These are phyloP conservation scores for Nesidiocoris tenuis DNA, from an alignment of 2,888 invertebrate species.

Conservation along the genomic window DNA sequence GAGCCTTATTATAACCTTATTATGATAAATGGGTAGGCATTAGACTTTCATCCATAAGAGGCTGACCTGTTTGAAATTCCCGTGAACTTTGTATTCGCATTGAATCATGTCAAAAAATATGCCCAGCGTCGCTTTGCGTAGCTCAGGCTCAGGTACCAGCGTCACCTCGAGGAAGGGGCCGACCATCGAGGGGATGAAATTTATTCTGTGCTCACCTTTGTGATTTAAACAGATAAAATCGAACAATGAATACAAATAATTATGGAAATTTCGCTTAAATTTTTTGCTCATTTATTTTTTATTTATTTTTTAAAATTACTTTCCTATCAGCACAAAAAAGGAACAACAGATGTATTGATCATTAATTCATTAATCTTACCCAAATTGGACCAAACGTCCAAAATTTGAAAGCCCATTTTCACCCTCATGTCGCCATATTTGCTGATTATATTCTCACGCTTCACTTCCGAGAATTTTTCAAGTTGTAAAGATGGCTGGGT, in stretches of 20 bases:
- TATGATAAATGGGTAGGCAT: too few species aligned
- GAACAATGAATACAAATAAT: not conserved
- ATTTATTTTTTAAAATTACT: too few species aligned
- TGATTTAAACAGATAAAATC: too few species aligned
- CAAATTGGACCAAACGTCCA: constrained; percentile 87
- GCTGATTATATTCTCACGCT: constrained; percentile 72
- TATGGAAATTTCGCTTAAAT: not conserved
- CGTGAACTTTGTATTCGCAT: constrained; percentile 78
- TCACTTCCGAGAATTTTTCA: constrained; percentile 78
- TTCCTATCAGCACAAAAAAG: too few species aligned
- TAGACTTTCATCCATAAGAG: too few species aligned
- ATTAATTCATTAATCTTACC: constrained; percentile 59
- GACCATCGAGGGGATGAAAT: constrained; percentile 89
- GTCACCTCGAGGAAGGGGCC: constrained; percentile 93
- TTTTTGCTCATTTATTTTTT: too few species aligned
- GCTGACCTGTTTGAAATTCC: constrained; percentile 75
- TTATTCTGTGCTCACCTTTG: constrained; percentile 70
- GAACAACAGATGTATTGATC: too few species aligned
- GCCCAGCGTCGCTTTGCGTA: constrained; percentile 84
- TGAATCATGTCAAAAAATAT: constrained; percentile 96
- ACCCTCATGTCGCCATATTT: constrained; percentile 89
- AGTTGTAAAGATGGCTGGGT: constrained; percentile 78
- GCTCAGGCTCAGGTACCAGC: constrained; percentile 78
- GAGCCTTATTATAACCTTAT: too few species aligned
- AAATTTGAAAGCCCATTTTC: constrained; percentile 85